Conservation (phyloP, 2,113 vertebrate species). For the Alligator mississippiensis region DNA sequence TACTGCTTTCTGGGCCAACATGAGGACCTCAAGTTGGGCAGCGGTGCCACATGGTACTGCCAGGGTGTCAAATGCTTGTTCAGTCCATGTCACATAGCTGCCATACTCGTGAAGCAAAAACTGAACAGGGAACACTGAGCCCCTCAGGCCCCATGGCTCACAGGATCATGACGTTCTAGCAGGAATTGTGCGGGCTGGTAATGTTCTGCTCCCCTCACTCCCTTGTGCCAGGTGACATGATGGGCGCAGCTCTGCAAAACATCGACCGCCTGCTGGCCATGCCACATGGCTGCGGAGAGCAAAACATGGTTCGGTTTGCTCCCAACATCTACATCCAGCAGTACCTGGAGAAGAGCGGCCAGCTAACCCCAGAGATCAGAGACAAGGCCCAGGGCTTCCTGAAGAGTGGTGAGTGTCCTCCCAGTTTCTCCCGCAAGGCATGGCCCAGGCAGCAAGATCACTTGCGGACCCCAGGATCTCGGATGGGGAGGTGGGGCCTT, state of each 20-base stretch:
- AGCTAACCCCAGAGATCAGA: conserved; percentile 72
- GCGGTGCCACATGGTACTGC: no score
- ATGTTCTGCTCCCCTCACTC: neutral
- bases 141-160: no score
- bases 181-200: no score
- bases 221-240: conserved; percentile 46
- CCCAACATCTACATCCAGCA: conserved; percentile 87
- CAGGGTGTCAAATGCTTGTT: no score
- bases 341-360: conserved; percentile 78
- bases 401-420: conserved; percentile 65
- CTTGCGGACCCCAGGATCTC: no score
- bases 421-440: neutral
- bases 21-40: no score
- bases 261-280: conserved; percentile 78
- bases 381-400: conserved; percentile 69
- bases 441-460: neutral
- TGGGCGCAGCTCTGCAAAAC: conserved; percentile 82
- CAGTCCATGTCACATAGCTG: no score
- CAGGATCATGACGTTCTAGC: no score
- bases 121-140: no score
- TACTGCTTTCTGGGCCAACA: no score
- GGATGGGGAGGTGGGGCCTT: no score
- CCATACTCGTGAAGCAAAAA: no score
- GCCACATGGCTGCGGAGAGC: conserved; percentile 82
- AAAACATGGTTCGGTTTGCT: conserved; percentile 87